A percentile compares a stretch with the other conserved stretches of the same genome.
These are phyloP conservation scores for Epiblema foenella DNA, from an alignment of 2,888 invertebrate genomes.

Conservation along the genomic window DNA sequence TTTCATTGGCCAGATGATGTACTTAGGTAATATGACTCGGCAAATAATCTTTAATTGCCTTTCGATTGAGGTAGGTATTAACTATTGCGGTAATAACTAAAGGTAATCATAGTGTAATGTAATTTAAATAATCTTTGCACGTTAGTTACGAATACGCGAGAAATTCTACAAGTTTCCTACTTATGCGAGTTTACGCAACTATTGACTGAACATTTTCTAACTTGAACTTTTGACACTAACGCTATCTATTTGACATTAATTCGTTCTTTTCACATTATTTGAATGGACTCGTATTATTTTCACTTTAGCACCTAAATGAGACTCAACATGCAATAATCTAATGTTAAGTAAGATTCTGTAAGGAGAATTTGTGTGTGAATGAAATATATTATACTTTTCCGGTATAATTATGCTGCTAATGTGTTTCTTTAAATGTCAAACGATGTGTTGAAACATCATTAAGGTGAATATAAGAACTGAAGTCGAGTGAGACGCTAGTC, in stretches of 20 bases:
- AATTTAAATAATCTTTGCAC: conserved; percentile 31
- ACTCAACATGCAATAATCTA: conserved; percentile 25
- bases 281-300: conserved; percentile 31
- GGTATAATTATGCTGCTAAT: conserved; percentile 35
- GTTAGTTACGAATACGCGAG: conserved; percentile 21
- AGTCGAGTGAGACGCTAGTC: not conserved
- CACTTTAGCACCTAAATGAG: conserved; percentile 19
- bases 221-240: conserved; percentile 38
- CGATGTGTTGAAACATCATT: conserved; percentile 33
- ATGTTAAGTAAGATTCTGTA: conserved; percentile 22
- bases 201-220: conserved; percentile 31
- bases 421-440: conserved; percentile 36
- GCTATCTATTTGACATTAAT: conserved; percentile 36
- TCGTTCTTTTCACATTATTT: conserved; percentile 36
- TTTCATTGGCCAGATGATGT: not conserved
- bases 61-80: not conserved
- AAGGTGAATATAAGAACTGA: conserved; percentile 6
- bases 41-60: not conserved
- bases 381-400: conserved; percentile 29
- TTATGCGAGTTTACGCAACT: conserved; percentile 36
- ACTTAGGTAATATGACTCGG: not conserved
- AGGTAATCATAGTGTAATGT: conserved; percentile 24
- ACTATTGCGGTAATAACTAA: not conserved
- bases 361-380: conserved; percentile 9
- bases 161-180: conserved; percentile 26